Conservation (phyloP, 2,797 vertebrate genomes). For the Rhabdophis nuchalis region DNA sequence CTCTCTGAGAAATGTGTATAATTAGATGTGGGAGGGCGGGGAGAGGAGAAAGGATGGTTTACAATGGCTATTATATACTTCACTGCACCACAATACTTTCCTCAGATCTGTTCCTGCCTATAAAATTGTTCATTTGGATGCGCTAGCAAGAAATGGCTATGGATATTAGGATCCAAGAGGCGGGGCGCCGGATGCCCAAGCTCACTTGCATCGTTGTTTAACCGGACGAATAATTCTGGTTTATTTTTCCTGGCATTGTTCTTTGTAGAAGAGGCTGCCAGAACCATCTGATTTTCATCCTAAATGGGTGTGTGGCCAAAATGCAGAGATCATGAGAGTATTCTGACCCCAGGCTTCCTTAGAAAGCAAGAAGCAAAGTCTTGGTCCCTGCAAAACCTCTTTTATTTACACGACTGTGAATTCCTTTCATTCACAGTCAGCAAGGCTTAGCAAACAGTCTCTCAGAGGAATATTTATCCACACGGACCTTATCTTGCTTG, state of each 20-base stretch:
- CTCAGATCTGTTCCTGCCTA: slow-evolving; percentile 42
- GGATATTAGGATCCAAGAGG: background rate
- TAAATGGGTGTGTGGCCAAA: background rate
- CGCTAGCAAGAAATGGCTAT: slow-evolving; percentile 19
- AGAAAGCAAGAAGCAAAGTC: no score
- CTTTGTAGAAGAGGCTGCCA: background rate
- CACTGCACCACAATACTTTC: slow-evolving; percentile 26
- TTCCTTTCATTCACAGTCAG: no score
- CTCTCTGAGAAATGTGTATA: slow-evolving; percentile 45
- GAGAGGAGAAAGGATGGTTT: slow-evolving; percentile 41
- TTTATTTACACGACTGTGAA: no score
- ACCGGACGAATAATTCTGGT: background rate
- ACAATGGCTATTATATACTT: slow-evolving; percentile 46
- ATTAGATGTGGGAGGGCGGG: slow-evolving; percentile 27
- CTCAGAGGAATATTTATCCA: no score
- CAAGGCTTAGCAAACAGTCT: no score
- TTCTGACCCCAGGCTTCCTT: no score
- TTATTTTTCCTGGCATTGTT: background rate
- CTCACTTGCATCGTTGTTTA: background rate
- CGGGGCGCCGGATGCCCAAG: background rate
- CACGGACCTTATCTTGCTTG: no score
- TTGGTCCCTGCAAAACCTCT: no score
- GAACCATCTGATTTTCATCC: background rate
- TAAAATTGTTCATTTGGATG: slow-evolving; percentile 41
- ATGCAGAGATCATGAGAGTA: background rate